Base-by-base conservation (phyloP, 2,888 invertebrate genomes). In the Spodoptera picta region DNA sequence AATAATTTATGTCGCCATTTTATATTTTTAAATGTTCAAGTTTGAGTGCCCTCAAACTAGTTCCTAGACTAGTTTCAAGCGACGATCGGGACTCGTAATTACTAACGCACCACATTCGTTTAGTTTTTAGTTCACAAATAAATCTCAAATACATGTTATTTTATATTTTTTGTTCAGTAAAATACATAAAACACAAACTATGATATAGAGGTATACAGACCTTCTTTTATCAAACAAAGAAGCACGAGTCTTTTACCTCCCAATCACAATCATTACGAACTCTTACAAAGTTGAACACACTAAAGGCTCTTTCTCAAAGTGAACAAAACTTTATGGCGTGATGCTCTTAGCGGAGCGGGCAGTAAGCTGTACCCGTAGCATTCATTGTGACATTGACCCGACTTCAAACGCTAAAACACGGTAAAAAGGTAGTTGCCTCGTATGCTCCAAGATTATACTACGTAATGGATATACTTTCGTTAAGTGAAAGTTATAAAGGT, bases 261-360 rank as follows among this genome's bases (percentile, higher is more conserved):
- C 27, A 51, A 57, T 53, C 49, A 19, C 27, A 14, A 45, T 62
- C 45, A 58, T 55, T 72, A 57, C 31, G n/a, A 56, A 54, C 45
- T 57, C 19, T 3, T 19, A 27, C 31, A 49, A 65, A 69, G 60
- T 69, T 72, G 51, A 73, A 69, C 49, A 58, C 69, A 66, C 80
- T 56, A 52, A 58, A 51, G 62, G 53, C 56, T 69, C 50, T 62
- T 53, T 68, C 49, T 64, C 67, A 60, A 65, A 80, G 75, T 79
- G 79, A 77, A 81, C 81, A 78, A 83, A 83, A 80, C 77, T 84
- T 86, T 85, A 86, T 84, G 73, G 80, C 76, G 65, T 63, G 76
- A 81, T 80, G 85, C 86, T 86, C 77, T 86, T 83, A 86, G 82
- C 79, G 70, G 69, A 62, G 44, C 9, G 58, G 77, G 69, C 79